Evolutionary conservation across 2,888 invertebrate genomes (phyloP), one percentile per base, ranked within the genome.

Genomic region (Dinocampus coccinellae): DNA sequence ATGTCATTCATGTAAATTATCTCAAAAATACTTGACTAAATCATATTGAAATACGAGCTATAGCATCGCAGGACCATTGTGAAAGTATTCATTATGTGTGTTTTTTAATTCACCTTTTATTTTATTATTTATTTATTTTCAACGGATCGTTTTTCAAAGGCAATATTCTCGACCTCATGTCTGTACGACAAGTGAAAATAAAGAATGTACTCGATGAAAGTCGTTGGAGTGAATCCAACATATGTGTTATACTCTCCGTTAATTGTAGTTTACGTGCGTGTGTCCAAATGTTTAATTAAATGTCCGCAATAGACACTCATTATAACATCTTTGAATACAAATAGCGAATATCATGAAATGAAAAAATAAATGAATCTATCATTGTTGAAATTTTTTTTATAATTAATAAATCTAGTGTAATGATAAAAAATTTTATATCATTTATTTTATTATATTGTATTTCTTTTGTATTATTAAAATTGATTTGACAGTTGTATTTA

Each of bases 191-290:
- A 72, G 76, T 78, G 79, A 76, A 76, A 79, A 79, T 79, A 69
- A 73, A 76, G 75, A 58, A 78, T 76, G 75, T 77, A 79, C 70
- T 65, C 76, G 79, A 81, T 79, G 82, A 83, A 83, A 83, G 83
- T 81, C 70, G 65, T 78, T 82, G 82, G 81, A 82, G 77, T 69
- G 36, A 67, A 71, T 81, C 82, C 82, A 82, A 77, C 63, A 52
- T 26, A 58, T 57, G 36, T 60, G 65, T 33, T 64, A 57, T 67
- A 69, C 55, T 26, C 34, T 39, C 66, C 60, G 58, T 75, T 73
- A 75, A 73, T 75, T 70, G 73, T 69, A 63, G 71, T 64, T 73
- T 57, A 61, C 64, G 67, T 29, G 55, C 53, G 42, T 66, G 60
- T 39, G n/a, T n/a, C n/a, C 33, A 24, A 29, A 66, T 16, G 4